Evolutionary conservation across 2,888 invertebrate genomes (phyloP).

Genomic region (Tricholauxania praeusta): DNA sequence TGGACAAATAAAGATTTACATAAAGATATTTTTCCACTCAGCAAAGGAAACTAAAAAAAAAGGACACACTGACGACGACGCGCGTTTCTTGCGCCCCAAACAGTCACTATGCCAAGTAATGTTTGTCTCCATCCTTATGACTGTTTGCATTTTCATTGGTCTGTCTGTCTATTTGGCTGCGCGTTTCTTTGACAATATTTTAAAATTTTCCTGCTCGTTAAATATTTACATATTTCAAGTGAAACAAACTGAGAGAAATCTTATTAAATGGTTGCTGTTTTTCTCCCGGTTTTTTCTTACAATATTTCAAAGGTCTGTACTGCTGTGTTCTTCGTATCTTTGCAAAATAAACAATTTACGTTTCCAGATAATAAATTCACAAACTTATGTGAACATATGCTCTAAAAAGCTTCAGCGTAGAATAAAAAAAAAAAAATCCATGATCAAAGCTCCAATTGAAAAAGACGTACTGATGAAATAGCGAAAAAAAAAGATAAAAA

Average conservation of each 20-base stretch:
- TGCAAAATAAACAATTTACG: conserved; percentile 26
- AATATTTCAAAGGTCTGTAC: too few relatives aligned
- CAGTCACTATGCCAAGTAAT: too few relatives aligned
- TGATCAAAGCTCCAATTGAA: background rate
- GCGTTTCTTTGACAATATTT: conserved; percentile 11
- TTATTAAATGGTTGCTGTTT: conserved; percentile 19
- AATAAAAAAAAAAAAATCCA: background rate
- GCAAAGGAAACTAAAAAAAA: too few relatives aligned
- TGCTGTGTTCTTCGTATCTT: background rate
- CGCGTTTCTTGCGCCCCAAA: too few relatives aligned
- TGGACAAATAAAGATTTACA: too few relatives aligned
- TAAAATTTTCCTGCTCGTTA: conserved; percentile 33
- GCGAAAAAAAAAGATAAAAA: conserved; percentile 12
- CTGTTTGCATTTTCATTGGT: background rate
- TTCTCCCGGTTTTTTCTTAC: background rate
- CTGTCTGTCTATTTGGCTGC: conserved; percentile 21
- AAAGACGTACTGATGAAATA: background rate
- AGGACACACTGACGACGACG: too few relatives aligned
- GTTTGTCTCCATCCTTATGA: background rate
- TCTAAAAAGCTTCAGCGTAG: background rate
- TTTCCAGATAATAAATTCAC: conserved; percentile 27
- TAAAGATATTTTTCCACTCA: too few relatives aligned
- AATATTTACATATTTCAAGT: conserved; percentile 27
- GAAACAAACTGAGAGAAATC: conserved; percentile 23
- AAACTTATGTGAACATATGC: conserved; percentile 23